These are phyloP conservation scores for Tretioscincus oriximinensis DNA, from an alignment of 2,113 vertebrate genomes.

Conservation along the genomic window DNA sequence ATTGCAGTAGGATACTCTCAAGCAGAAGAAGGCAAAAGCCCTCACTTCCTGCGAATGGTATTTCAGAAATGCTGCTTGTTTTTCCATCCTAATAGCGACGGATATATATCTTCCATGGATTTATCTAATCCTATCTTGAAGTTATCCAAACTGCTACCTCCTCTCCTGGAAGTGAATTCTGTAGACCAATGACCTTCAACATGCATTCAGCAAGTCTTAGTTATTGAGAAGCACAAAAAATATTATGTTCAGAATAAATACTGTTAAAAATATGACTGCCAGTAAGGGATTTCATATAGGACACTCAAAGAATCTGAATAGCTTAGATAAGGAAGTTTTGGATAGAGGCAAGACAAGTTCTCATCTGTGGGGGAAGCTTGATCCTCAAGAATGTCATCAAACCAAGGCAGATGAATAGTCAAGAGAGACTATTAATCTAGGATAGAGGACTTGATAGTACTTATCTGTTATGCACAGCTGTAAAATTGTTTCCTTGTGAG, in stretches of 20 bases:
- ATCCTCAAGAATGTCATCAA: neutral
- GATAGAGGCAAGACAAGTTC: neutral
- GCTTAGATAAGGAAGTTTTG: neutral
- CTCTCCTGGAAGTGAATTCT: too few relatives aligned
- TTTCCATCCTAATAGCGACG: too few relatives aligned
- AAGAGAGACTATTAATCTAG: neutral
- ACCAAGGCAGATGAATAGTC: constrained; percentile 2
- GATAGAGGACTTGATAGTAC: neutral
- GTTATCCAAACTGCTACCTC: too few relatives aligned
- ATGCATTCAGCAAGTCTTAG: neutral
- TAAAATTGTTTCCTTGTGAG: neutral
- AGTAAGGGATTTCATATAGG: neutral
- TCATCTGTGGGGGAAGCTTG: constrained; percentile 7
- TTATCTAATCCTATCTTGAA: too few relatives aligned
- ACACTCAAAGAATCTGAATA: neutral
- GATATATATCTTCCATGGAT: too few relatives aligned
- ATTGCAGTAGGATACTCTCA: too few relatives aligned
- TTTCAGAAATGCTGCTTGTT: too few relatives aligned
- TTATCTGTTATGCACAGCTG: neutral
- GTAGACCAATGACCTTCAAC: too few relatives aligned
- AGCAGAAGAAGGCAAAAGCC: too few relatives aligned
- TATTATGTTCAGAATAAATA: neutral
- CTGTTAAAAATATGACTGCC: neutral
- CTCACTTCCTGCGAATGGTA: too few relatives aligned
- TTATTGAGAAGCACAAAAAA: neutral